A percentile compares a stretch with the other conserved stretches of the same genome.
These are phyloP conservation scores for Gobius niger DNA, from an alignment of 2,113 vertebrate genomes.

Conservation along the genomic window DNA sequence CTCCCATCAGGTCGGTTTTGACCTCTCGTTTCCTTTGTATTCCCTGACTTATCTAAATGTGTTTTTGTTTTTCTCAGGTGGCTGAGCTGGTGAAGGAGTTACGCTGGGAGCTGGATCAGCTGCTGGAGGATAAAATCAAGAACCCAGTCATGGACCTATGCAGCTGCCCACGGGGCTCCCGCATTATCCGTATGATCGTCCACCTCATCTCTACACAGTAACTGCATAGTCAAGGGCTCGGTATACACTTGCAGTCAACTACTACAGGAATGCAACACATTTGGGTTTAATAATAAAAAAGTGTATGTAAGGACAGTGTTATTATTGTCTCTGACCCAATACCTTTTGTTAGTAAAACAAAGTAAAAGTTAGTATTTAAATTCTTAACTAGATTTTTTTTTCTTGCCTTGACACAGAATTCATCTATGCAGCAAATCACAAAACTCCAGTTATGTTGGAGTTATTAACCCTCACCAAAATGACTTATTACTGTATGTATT, in stretches of 20 bases:
- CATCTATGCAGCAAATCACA: constrained; percentile 40
- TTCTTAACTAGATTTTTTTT: constrained; percentile 11
- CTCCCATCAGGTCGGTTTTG: constrained; percentile 84
- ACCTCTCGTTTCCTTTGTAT: too few species aligned
- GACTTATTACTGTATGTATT: constrained; percentile 6
- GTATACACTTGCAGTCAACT: constrained; percentile 17
- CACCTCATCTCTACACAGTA: constrained; percentile 93
- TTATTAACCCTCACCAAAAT: constrained; percentile 5
- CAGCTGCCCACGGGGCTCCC: constrained; percentile 89
- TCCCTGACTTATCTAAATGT: not conserved
- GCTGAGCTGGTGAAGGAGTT: constrained; percentile 93
- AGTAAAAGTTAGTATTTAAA: constrained; percentile 6
- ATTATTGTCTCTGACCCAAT: constrained; percentile 8
- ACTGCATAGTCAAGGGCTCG: constrained; percentile 18
- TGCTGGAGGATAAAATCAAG: constrained; percentile 95
- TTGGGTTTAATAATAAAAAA: not conserved
- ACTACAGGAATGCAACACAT: constrained; percentile 27
- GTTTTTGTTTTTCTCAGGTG: constrained; percentile 73
- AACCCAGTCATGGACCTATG: constrained; percentile 92
- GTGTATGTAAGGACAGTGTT: not conserved
- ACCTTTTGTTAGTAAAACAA: constrained; percentile 15
- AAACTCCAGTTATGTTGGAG: constrained; percentile 11
- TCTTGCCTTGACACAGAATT: constrained; percentile 20
- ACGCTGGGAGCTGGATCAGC: constrained; percentile 90
- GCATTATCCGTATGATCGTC: constrained; percentile 93